Evolutionary conservation across 2,888 invertebrate species (phyloP).

Genomic region (Xanthia icteritia): DNA sequence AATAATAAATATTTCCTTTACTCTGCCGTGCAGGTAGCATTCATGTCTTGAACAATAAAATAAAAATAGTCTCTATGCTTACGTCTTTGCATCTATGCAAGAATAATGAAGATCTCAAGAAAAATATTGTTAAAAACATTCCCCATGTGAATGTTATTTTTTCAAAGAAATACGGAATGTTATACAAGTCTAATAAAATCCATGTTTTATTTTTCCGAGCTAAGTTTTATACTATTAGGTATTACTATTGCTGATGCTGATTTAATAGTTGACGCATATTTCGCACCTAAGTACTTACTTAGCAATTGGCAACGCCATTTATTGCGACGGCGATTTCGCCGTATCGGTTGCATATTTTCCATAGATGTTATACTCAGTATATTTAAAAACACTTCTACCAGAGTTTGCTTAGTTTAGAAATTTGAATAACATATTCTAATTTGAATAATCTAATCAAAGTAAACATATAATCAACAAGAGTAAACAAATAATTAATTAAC

Average conservation of each 20-base stretch:
- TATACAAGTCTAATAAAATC: neutral
- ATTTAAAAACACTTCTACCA: neutral
- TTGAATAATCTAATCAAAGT: too few relatives aligned
- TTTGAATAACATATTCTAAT: too few relatives aligned
- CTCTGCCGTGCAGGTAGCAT: neutral
- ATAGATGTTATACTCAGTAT: neutral
- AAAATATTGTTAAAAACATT: neutral
- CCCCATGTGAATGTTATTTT: neutral
- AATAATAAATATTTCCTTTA: neutral
- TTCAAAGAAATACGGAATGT: neutral
- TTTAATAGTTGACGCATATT: neutral
- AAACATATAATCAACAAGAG: too few relatives aligned
- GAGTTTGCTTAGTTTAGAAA: neutral
- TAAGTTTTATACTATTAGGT: neutral
- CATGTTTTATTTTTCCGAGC: neutral
- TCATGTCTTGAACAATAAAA: neutral
- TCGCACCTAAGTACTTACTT: neutral
- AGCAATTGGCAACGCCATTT: constrained; percentile 19
- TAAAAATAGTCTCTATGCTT: neutral
- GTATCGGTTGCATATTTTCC: constrained; percentile 20
- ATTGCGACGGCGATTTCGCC: neutral
- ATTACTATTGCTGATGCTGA: neutral
- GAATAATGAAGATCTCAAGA: too few relatives aligned
- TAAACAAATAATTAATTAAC: too few relatives aligned
- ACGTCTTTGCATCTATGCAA: too few relatives aligned